Evolutionary conservation across 2,113 vertebrate species (phyloP).

Genomic region (Esox niger): DNA sequence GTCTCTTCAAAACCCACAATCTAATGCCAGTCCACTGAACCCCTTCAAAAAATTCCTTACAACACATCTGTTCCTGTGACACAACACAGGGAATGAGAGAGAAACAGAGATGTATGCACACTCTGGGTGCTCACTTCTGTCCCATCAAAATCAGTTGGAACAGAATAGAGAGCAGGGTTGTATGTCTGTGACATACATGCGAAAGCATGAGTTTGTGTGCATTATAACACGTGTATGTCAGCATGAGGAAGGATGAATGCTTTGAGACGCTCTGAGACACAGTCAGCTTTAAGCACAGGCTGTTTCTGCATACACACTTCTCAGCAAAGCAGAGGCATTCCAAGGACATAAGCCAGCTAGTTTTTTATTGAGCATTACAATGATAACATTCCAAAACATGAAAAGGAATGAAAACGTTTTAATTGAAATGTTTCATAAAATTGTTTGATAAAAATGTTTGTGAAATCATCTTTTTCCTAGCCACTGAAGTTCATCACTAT

Average conservation of each 20-base stretch:
- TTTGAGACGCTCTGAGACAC: slow-evolving; percentile 52
- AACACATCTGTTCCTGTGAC: background rate
- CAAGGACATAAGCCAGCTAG: too few relatives aligned
- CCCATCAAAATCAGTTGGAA: background rate
- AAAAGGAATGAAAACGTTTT: too few relatives aligned
- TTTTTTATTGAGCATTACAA: too few relatives aligned
- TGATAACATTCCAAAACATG: too few relatives aligned
- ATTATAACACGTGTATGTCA: slow-evolving; percentile 6
- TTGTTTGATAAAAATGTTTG: too few relatives aligned
- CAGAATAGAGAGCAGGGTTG: background rate
- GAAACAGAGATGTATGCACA: background rate
- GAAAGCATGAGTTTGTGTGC: slow-evolving; percentile 18
- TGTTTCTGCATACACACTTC: slow-evolving; percentile 48
- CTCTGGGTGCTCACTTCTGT: background rate
- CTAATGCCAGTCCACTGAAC: background rate
- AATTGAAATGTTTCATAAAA: too few relatives aligned
- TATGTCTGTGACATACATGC: slow-evolving; percentile 13
- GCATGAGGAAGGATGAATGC: slow-evolving; percentile 65
- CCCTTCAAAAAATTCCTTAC: background rate
- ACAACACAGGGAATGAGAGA: background rate
- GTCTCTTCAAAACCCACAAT: background rate
- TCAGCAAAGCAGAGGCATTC: too few relatives aligned
- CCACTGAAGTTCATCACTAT: too few relatives aligned
- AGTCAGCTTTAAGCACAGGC: slow-evolving; percentile 47
- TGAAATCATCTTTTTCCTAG: too few relatives aligned